Conservation (phyloP, 2,888 invertebrate species). For the Cryptophagus acutangulus region DNA sequence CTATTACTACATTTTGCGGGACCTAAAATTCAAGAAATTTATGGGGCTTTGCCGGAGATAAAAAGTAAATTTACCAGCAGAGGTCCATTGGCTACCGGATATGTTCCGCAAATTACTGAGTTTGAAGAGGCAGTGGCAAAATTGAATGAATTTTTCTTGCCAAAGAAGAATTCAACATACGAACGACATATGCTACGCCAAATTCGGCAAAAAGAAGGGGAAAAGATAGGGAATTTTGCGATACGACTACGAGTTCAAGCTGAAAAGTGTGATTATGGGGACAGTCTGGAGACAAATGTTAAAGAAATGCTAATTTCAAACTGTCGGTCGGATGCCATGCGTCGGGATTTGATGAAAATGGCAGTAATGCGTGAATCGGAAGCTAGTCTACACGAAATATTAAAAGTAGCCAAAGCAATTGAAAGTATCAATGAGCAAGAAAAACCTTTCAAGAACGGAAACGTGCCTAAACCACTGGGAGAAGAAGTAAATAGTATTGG, state of each 20-base stretch:
- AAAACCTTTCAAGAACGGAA: background rate
- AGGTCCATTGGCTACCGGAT: too few species aligned
- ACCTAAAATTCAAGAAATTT: too few species aligned
- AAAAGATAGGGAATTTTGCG: slow-evolving; percentile 36
- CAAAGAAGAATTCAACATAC: slow-evolving; percentile 27
- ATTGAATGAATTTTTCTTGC: slow-evolving; percentile 27
- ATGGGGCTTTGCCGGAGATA: too few species aligned
- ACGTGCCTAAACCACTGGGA: slow-evolving; percentile 1
- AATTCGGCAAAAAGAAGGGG: slow-evolving; percentile 31
- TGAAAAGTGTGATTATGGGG: slow-evolving; percentile 18
- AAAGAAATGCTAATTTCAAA: slow-evolving; percentile 26
- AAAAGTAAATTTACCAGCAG: too few species aligned
- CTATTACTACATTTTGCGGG: too few species aligned
- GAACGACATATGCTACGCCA: slow-evolving; percentile 35
- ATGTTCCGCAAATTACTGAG: too few species aligned
- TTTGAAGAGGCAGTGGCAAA: slow-evolving; percentile 19
- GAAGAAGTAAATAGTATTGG: slow-evolving; percentile 9
- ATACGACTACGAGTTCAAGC: slow-evolving; percentile 23
- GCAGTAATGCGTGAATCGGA: too few species aligned
- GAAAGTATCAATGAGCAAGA: slow-evolving; percentile 19
- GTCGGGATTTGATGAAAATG: too few species aligned
- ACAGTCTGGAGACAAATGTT: slow-evolving; percentile 30
- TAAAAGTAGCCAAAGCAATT: slow-evolving; percentile 20
- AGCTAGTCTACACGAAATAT: slow-evolving; percentile 19
- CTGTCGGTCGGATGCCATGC: slow-evolving; percentile 22